A percentile compares a stretch with the other conserved stretches of the same genome.
phyloP scores from a whole-genome alignment of 2,797 vertebrate species.

The Molossus alvarezi region DNA sequence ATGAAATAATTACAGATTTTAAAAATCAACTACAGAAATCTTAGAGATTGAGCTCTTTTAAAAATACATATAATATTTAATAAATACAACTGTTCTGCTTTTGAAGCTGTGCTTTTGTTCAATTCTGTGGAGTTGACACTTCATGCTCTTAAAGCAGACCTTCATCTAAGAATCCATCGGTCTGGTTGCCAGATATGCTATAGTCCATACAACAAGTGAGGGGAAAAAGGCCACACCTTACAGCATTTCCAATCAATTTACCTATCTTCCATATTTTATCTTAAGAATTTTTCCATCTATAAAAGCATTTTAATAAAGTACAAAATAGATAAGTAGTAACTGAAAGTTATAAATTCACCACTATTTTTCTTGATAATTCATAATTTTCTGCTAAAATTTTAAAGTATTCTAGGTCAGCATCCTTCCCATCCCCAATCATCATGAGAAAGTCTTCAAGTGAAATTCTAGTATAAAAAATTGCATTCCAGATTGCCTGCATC shows the following conservation, averaged over 20 bases:
- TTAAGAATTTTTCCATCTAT: background rate
- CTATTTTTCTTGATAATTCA: conserved; percentile 45
- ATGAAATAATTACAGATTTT: conserved; percentile 23
- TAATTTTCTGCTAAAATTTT: background rate
- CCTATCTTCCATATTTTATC: background rate
- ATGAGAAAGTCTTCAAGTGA: background rate
- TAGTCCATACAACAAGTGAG: background rate
- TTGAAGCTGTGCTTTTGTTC: background rate
- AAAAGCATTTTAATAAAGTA: background rate
- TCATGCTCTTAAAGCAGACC: background rate
- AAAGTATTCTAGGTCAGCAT: background rate
- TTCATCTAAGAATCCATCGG: background rate
- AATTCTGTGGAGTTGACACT: background rate
- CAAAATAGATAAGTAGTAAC: background rate
- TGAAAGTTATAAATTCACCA: background rate
- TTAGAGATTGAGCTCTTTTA: background rate
- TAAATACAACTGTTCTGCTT: background rate
- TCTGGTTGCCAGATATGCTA: conserved; percentile 42
- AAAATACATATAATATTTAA: conserved; percentile 16
- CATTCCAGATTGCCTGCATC: background rate
- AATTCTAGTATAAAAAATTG: background rate
- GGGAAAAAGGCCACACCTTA: background rate
- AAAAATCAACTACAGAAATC: conserved; percentile 18
- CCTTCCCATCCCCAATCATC: background rate
- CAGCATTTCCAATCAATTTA: background rate